Evolutionary conservation across 37 sponge, comb jelly and placozoan genomes (phyloP).

Genomic region (Bolinopsis microptera): DNA sequence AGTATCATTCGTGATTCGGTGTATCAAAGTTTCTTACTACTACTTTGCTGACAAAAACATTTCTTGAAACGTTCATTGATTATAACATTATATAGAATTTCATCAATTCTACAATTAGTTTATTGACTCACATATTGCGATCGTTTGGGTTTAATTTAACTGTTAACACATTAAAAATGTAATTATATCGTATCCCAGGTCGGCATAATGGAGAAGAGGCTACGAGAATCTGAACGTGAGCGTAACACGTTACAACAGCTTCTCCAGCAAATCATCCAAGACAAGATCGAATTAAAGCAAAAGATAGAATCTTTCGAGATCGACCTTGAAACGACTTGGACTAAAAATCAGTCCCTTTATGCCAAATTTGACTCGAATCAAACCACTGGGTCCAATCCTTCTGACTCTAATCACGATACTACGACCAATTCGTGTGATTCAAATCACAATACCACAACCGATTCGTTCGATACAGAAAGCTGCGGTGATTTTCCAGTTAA

Average conservation of each 20-base stretch:
- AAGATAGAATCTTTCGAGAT: slow-evolving; percentile 47
- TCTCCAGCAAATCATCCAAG: slow-evolving; percentile 58
- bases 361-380: slow-evolving; percentile 59
- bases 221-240: slow-evolving; percentile 49
- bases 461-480: neutral
- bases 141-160: no score
- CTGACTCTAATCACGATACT: neutral
- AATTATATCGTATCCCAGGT: no score
- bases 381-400: neutral
- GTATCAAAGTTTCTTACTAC: no score
- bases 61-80: no score
- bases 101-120: no score
- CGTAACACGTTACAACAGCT: slow-evolving; percentile 59
- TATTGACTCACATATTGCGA: no score
- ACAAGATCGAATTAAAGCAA: slow-evolving; percentile 60
- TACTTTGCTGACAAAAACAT: no score
- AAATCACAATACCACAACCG: neutral
- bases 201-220: slow-evolving; percentile 59
- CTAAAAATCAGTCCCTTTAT: slow-evolving; percentile 30
- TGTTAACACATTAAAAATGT: no score
- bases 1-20: no score
- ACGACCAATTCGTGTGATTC: neutral
- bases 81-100: no score
- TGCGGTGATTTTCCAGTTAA: neutral
- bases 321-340: neutral